Evolutionary conservation across 2,113 vertebrate genomes (phyloP).

Genomic region (Galeopterus variegatus): DNA sequence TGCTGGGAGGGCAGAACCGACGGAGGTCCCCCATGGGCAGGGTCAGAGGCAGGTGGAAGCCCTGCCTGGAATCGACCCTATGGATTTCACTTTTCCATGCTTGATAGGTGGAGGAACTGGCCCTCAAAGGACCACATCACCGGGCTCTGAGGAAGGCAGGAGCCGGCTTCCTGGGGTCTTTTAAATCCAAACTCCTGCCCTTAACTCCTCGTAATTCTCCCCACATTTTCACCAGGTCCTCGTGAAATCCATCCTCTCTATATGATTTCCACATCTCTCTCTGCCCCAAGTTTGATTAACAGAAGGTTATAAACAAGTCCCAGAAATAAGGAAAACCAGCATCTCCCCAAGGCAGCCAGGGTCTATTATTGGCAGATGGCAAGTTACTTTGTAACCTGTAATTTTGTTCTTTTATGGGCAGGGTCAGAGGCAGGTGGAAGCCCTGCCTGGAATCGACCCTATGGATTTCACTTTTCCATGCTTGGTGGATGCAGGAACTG

Average conservation of each 20-base stretch:
- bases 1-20: neutral
- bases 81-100: neutral
- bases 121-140: rapidly evolving
- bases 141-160: neutral
- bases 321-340: neutral
- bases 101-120: rapidly evolving
- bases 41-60: neutral
- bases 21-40: neutral
- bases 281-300: constrained; percentile 43
- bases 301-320: constrained; percentile 46
- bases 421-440: neutral
- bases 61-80: neutral
- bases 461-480: neutral
- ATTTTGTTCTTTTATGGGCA: neutral
- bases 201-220: neutral
- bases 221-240: neutral
- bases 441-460: neutral
- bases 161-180: neutral
- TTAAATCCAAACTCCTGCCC: neutral
- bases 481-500: rapidly evolving
- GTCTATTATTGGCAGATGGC: neutral
- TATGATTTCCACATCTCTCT: neutral
- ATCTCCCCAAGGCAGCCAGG: neutral
- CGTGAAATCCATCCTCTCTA: neutral
- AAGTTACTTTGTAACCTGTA: constrained; percentile 66